Percentiles rank a stretch among this genome's conserved stretches.
Evolutionary conservation across 2,113 vertebrate species (phyloP).

Genomic region (Salminus brasiliensis): DNA sequence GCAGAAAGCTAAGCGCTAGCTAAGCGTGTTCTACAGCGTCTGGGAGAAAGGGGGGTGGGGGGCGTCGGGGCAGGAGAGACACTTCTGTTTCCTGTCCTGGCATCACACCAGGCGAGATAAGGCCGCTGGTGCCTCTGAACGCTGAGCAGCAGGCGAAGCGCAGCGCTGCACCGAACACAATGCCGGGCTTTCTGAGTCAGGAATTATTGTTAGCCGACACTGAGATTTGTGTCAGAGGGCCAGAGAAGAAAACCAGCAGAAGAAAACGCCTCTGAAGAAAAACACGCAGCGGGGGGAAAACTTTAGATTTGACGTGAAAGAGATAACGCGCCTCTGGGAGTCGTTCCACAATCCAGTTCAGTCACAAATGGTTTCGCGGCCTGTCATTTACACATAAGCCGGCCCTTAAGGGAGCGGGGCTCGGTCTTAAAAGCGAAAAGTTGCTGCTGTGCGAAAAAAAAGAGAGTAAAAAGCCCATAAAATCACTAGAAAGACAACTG

Average conservation of each 20-base stretch:
- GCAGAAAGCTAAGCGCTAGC: neutral
- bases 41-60: too few relatives aligned
- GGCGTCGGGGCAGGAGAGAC: neutral
- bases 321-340: conserved; percentile 19
- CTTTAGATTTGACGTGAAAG: neutral
- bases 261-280: neutral
- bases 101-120: neutral
- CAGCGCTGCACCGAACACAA: neutral
- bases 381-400: conserved; percentile 22
- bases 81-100: neutral
- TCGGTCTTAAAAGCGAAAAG: neutral
- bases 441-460: conserved; percentile 3
- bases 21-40: neutral
- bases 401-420: neutral
- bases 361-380: conserved; percentile 28
- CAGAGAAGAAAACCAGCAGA: neutral
- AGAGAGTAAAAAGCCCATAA: too few relatives aligned
- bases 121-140: neutral
- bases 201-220: conserved; percentile 7
- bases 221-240: neutral
- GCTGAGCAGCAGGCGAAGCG: neutral
- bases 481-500: conserved; percentile 27
- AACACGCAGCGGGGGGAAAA: neutral
- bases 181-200: neutral
- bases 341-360: conserved; percentile 23